These are phyloP conservation scores for Chinchilla lanigera DNA, from an alignment of 2,113 vertebrate species.

Conservation along the genomic window DNA sequence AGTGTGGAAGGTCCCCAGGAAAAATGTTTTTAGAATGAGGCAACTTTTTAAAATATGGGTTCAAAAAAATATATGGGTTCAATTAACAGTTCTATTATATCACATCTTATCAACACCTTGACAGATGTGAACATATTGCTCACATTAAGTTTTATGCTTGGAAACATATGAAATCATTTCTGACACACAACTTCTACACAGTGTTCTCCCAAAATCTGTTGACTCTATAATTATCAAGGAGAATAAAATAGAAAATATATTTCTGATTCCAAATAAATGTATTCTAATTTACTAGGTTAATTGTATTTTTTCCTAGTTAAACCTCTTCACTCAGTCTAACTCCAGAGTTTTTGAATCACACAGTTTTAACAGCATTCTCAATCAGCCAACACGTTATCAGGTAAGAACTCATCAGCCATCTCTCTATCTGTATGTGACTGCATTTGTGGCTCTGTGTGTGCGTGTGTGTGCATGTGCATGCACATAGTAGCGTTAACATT, in stretches of 20 bases:
- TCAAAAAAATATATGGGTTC: not conserved
- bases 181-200: not conserved
- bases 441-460: not conserved
- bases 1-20: not conserved
- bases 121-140: not conserved
- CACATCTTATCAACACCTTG: not conserved
- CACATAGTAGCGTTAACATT: not conserved
- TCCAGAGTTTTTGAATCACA: constrained; percentile 92
- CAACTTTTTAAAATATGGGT: not conserved
- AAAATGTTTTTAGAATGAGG: not conserved
- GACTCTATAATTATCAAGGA: constrained; percentile 27
- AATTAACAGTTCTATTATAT: not conserved
- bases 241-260: constrained; percentile 61
- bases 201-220: not conserved
- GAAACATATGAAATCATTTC: not conserved
- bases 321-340: constrained; percentile 93
- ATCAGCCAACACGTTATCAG: constrained; percentile 94
- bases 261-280: constrained; percentile 58
- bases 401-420: constrained; percentile 79
- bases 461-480: not conserved
- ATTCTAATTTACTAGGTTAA: constrained; percentile 83
- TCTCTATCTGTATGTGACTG: not conserved
- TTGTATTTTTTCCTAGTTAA: constrained; percentile 89
- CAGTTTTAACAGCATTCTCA: constrained; percentile 94
- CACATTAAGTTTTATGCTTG: not conserved